Evolutionary conservation across 2,888 invertebrate genomes (phyloP).

Genomic region (Mycogona germanica): DNA sequence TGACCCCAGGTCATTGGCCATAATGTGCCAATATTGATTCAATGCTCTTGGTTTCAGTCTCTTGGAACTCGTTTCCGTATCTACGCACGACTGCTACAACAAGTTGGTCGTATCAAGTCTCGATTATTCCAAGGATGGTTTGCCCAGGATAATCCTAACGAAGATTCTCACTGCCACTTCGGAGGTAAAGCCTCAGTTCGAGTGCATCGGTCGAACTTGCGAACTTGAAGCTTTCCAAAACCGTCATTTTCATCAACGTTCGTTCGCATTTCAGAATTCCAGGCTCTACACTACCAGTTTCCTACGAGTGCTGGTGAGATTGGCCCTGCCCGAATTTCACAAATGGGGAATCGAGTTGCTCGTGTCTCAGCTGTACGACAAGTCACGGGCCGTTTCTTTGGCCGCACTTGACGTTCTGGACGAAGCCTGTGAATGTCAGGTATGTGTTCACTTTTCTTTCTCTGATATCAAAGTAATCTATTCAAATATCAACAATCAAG

Average conservation of each 20-base stretch:
- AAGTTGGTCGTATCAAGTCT: slow-evolving; percentile 86
- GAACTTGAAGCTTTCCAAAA: no score
- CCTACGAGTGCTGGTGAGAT: slow-evolving; percentile 69
- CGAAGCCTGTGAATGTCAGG: slow-evolving; percentile 84
- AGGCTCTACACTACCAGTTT: slow-evolving; percentile 85
- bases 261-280: slow-evolving; percentile 27
- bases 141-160: slow-evolving; percentile 36
- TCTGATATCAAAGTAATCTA: no score
- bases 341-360: slow-evolving; percentile 78
- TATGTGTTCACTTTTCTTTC: slow-evolving; percentile 41
- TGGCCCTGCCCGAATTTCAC: slow-evolving; percentile 48
- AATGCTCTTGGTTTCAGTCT: slow-evolving; percentile 45
- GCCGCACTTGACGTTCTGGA: slow-evolving; percentile 71
- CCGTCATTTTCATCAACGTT: no score
- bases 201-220: background rate
- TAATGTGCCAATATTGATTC: background rate
- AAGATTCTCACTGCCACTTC: slow-evolving; percentile 40
- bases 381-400: slow-evolving; percentile 62
- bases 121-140: slow-evolving; percentile 67
- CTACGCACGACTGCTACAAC: slow-evolving; percentile 82
- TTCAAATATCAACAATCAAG: no score
- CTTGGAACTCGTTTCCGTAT: slow-evolving; percentile 61
- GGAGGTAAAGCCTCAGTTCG: slow-evolving; percentile 40
- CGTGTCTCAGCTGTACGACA: slow-evolving; percentile 71
- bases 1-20: background rate